Percentiles rank a stretch among this genome's conserved stretches.
These are phyloP conservation scores for Brachymystax lenok DNA, from an alignment of 2,797 vertebrate genomes.

Conservation along the genomic window DNA sequence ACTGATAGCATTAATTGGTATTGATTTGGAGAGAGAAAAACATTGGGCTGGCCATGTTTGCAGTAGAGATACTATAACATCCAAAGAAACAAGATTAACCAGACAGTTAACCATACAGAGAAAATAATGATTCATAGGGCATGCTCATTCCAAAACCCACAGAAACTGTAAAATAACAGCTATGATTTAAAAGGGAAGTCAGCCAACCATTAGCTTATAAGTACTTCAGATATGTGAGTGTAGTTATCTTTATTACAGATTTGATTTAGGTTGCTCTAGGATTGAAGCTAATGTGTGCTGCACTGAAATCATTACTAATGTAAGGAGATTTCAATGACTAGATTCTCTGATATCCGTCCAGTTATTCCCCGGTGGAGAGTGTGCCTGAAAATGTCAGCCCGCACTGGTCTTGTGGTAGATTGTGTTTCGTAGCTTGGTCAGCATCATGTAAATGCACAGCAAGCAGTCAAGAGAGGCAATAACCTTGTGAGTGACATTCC, in stretches of 20 bases:
- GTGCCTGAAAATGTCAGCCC: constrained; percentile 67
- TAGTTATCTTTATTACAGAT: constrained; percentile 62
- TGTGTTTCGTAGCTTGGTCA: constrained; percentile 80
- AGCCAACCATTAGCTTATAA: constrained; percentile 46
- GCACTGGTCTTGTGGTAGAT: constrained; percentile 62
- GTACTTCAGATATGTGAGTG: constrained; percentile 50
- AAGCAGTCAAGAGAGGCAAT: constrained; percentile 67
- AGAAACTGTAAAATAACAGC: constrained; percentile 44
- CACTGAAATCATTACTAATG: constrained; percentile 59
- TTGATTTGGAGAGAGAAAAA: constrained; percentile 55
- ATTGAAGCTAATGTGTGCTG: constrained; percentile 41
- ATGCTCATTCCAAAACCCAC: constrained; percentile 40
- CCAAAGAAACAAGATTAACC: constrained; percentile 36
- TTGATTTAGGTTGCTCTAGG: constrained; percentile 46
- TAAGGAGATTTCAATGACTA: constrained; percentile 60
- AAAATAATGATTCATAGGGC: constrained; percentile 55
- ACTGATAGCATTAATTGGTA: constrained; percentile 59
- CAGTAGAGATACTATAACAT: constrained; percentile 49
- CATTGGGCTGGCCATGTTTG: constrained; percentile 44
- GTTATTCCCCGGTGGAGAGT: constrained; percentile 53
- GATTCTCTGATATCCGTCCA: constrained; percentile 67
- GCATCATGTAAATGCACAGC: constrained; percentile 75
- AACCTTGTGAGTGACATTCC: constrained; percentile 81
- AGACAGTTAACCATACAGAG: constrained; percentile 44
- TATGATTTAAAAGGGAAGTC: constrained; percentile 42